Evolutionary conservation across 2,888 invertebrate genomes (phyloP), one percentile per base, ranked within the genome.

Genomic region (Julus scandinavius): DNA sequence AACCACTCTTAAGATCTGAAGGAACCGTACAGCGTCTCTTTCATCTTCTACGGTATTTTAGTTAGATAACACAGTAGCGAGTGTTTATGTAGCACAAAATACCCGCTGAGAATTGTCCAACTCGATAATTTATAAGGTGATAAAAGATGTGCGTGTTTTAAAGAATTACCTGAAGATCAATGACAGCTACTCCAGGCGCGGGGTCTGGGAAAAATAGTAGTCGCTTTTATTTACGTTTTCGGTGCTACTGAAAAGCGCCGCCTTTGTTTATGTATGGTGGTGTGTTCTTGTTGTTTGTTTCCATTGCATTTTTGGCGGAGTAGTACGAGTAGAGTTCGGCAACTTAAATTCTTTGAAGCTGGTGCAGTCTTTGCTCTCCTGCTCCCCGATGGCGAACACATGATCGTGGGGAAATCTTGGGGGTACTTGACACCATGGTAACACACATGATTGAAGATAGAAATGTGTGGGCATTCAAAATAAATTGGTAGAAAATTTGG

Each of bases 71-170:
- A 58, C 17, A 17, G 58, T 17, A 58, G 58, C 58, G 58, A 9
- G 13, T 58, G 58, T 58, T 58, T 20, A 7, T 20, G 63, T 20
- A 63, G n/a, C 20, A 20, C n/a, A 17, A 2, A 63, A 63, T 20
- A 20, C 63, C n/a, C 20, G 7, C 63, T 63, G 63, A n/a, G 20
- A 63, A 63, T 63, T 63, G 63, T 63, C 63, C n/a, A 63, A 20
- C 63, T 63, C 20, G 63, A 63, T 63, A 63, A 63, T 63, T 63
- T 63, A 63, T 17, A 20, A 63, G 63, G 63, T 63, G 63, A 63
- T 63, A 63, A 63, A 63, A 63, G 63, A 63, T 20, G 63, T 7
- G 20, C 20, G 3, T 20, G 20, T 63, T 63, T 50, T 13, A 20
- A n/a, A 20, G 20, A 17, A n/a, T 20, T 20, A 63, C 63, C 63